These are phyloP conservation scores for Formica exsecta DNA, from an alignment of 1,140 invertebrate species.

Conservation along the genomic window DNA sequence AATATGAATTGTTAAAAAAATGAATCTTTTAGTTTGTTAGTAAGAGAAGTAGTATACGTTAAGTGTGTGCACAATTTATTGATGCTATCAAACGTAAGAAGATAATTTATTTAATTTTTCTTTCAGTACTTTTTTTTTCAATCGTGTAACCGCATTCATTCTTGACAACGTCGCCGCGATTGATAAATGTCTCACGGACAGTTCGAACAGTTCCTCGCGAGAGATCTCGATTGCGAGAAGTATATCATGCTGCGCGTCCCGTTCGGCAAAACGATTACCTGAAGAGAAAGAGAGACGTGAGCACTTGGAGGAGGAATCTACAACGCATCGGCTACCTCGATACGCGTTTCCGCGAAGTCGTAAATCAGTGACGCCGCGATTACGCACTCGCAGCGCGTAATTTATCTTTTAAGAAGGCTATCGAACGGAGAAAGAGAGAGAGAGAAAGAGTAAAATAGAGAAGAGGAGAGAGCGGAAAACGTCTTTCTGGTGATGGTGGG, in stretches of 20 bases:
- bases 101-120: slow-evolving; percentile 33
- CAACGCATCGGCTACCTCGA: slow-evolving; percentile 53
- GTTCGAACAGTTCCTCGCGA: slow-evolving; percentile 17
- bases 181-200: slow-evolving; percentile 32
- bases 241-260: slow-evolving; percentile 37
- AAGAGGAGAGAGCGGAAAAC: slow-evolving; percentile 24
- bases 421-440: not conserved
- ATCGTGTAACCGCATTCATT: slow-evolving; percentile 21
- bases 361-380: slow-evolving; percentile 62
- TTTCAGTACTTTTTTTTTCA: slow-evolving; percentile 2
- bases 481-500: slow-evolving; percentile 13
- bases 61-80: not conserved
- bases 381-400: slow-evolving; percentile 56
- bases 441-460: not conserved
- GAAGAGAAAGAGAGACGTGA: slow-evolving; percentile 23
- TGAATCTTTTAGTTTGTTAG: not conserved
- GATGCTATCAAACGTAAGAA: not conserved
- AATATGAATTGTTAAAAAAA: slow-evolving; percentile 9
- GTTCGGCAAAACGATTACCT: slow-evolving; percentile 38
- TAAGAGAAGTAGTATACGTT: not conserved
- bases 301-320: slow-evolving; percentile 18
- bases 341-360: slow-evolving; percentile 62
- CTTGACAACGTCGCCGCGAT: slow-evolving; percentile 13
- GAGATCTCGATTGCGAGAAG: slow-evolving; percentile 38
- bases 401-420: slow-evolving; percentile 60